These are phyloP conservation scores for Chlorodrepanis virens DNA, from an alignment of 2,113 vertebrate species.

Conservation along the genomic window DNA sequence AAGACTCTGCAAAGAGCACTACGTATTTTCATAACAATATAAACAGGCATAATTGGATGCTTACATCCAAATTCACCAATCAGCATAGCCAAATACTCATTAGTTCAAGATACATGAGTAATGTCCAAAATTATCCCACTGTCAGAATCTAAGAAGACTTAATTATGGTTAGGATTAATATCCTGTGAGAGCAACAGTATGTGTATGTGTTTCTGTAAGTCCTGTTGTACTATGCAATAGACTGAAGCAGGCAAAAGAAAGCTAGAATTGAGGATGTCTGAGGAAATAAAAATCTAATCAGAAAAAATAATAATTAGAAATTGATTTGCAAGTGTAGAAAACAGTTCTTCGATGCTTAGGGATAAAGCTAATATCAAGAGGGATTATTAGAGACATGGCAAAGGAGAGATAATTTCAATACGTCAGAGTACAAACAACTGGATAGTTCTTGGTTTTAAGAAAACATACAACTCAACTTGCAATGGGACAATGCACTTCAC, in stretches of 20 bases:
- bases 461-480: neutral
- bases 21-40: neutral
- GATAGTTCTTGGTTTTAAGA: neutral
- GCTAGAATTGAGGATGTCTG: neutral
- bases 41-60: neutral
- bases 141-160: neutral
- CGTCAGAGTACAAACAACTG: neutral
- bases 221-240: neutral
- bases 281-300: neutral
- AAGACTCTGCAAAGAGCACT: neutral
- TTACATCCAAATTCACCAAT: neutral
- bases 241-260: neutral
- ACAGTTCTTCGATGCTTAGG: neutral
- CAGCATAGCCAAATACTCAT: neutral
- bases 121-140: neutral
- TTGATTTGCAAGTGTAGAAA: neutral
- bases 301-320: neutral
- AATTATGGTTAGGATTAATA: neutral
- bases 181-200: neutral
- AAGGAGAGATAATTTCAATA: neutral
- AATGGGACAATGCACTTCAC: fast-evolving
- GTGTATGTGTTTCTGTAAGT: neutral
- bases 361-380: neutral
- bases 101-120: neutral
- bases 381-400: neutral